These are phyloP conservation scores for Drosophila gunungcola DNA, from an alignment of 1,140 invertebrate species.

Conservation along the genomic window DNA sequence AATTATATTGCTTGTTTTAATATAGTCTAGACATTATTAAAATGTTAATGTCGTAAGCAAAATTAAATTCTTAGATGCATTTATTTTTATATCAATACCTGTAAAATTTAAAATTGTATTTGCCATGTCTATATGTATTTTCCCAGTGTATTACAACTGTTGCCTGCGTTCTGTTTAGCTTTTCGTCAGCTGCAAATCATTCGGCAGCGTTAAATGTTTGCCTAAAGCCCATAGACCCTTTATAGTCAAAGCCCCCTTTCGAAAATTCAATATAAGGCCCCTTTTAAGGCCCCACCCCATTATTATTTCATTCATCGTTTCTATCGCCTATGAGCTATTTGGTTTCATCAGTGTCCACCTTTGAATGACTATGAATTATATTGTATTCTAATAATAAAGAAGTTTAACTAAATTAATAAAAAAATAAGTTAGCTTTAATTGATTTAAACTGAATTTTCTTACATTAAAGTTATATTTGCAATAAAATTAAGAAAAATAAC, in stretches of 20 bases:
- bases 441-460: no score
- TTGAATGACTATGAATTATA: not conserved
- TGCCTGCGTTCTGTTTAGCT: constrained; percentile 40
- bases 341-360: constrained; percentile 1
- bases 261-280: not conserved
- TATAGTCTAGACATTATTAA: no score
- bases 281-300: not conserved
- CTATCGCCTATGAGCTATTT: constrained; percentile 28
- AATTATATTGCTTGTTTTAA: no score
- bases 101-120: no score
- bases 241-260: not conserved
- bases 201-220: constrained; percentile 64
- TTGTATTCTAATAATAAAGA: not conserved
- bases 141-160: constrained; percentile 26
- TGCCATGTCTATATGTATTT: not conserved
- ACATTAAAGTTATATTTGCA: no score
- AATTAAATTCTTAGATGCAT: no score
- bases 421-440: no score
- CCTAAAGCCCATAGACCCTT: constrained; percentile 26
- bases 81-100: no score
- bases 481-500: no score
- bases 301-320: constrained; percentile 22
- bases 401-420: no score
- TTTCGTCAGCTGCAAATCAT: constrained; percentile 76
- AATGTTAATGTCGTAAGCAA: no score